phyloP scores from a whole-genome alignment of 2,888 invertebrate species.

The Apodemia duryi region DNA sequence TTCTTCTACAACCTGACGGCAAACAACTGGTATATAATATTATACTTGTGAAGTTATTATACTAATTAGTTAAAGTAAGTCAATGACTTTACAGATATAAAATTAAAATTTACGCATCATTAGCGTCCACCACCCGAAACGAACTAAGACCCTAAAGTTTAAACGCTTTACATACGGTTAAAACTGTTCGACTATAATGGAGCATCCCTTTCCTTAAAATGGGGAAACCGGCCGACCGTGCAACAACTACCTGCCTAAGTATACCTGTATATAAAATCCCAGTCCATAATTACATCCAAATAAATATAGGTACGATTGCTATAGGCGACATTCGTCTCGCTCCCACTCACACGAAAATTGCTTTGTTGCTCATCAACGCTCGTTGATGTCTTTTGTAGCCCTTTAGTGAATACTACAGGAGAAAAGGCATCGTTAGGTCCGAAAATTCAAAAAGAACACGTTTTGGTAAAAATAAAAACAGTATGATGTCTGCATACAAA shows the following conservation, averaged over 20 bases:
- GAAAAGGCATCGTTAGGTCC: slow-evolving; percentile 15
- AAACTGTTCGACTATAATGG: slow-evolving; percentile 48
- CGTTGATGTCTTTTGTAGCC: slow-evolving; percentile 74
- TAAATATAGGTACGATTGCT: slow-evolving; percentile 57
- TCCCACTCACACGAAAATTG: slow-evolving; percentile 47
- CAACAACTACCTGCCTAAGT: slow-evolving; percentile 59
- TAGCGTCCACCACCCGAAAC: slow-evolving; percentile 61
- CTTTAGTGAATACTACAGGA: slow-evolving; percentile 34
- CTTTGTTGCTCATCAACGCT: slow-evolving; percentile 45
- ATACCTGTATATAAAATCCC: slow-evolving; percentile 67
- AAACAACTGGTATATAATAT: not conserved
- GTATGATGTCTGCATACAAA: not conserved
- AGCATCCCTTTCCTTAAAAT: slow-evolving; percentile 60
- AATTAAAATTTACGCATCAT: slow-evolving; percentile 59
- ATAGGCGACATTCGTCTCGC: slow-evolving; percentile 54
- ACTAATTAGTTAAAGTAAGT: slow-evolving; percentile 16
- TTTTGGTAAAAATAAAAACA: not conserved
- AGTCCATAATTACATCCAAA: slow-evolving; percentile 59
- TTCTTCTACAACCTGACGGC: not conserved
- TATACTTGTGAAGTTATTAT: not conserved
- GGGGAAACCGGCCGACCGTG: slow-evolving; percentile 72
- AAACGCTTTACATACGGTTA: slow-evolving; percentile 49
- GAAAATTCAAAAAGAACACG: not conserved
- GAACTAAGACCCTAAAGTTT: slow-evolving; percentile 50
- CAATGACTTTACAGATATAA: slow-evolving; percentile 34